Percentiles rank a stretch among this genome's conserved stretches.
Evolutionary conservation across 2,888 invertebrate species (phyloP).

Genomic region (Spisula subtruncata): DNA sequence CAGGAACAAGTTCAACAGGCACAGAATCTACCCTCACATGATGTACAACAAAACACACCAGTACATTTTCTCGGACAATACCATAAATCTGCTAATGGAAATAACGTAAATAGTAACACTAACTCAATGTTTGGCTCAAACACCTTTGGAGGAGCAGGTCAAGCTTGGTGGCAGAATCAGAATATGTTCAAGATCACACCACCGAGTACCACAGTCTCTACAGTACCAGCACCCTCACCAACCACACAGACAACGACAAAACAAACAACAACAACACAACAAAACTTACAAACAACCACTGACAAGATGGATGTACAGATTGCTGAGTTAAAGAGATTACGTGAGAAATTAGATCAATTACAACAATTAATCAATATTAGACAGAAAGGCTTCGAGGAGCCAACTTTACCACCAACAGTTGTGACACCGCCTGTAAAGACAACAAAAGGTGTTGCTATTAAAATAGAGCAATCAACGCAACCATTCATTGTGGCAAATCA

Average conservation of each 20-base stretch:
- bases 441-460: not conserved
- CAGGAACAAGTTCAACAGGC: too few relatives aligned
- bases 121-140: not conserved
- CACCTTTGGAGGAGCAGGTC: not conserved
- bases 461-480: not conserved
- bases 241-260: not conserved
- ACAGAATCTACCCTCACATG: not conserved
- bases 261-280: not conserved
- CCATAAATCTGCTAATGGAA: not conserved
- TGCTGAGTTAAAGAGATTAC: slow-evolving; percentile 24
- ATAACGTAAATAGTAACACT: not conserved
- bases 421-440: not conserved
- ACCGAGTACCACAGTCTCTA: not conserved
- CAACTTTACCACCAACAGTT: not conserved
- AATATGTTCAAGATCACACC: not conserved
- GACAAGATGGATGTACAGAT: slow-evolving; percentile 27
- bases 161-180: not conserved
- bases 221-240: not conserved
- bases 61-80: slow-evolving; percentile 8
- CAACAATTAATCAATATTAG: slow-evolving; percentile 3
- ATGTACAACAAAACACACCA: too few relatives aligned
- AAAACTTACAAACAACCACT: slow-evolving; percentile 4
- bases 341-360: slow-evolving; percentile 34
- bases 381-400: not conserved
- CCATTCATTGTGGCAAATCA: not conserved